A percentile compares a stretch with the other conserved stretches of the same genome.
Conservation (phyloP, 2,888 invertebrate genomes). For the Acronicta leporina region DNA sequence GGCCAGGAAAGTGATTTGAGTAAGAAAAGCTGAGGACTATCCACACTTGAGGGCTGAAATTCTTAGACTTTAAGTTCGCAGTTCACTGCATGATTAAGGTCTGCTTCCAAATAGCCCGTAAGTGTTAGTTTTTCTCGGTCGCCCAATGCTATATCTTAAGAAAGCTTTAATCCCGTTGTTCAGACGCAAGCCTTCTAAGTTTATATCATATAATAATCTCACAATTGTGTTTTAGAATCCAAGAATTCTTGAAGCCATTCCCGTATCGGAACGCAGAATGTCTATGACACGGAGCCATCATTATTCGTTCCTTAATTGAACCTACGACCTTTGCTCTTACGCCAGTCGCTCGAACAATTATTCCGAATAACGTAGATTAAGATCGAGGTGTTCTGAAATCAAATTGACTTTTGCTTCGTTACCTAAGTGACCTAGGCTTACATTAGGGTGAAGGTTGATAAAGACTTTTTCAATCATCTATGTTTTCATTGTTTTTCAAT, state of each 20-base stretch:
- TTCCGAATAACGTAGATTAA: conserved; percentile 23
- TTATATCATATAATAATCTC: neutral
- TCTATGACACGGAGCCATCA: conserved; percentile 16
- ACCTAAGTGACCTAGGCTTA: conserved; percentile 3
- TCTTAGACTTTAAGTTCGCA: conserved; percentile 19
- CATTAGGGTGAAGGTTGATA: conserved; percentile 8
- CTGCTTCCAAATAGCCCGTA: neutral
- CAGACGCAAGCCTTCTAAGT: neutral
- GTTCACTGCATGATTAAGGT: conserved; percentile 12
- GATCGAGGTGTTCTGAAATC: conserved; percentile 19
- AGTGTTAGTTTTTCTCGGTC: neutral
- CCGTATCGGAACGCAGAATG: neutral
- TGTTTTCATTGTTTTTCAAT: too few species aligned
- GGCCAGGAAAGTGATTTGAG: conserved; percentile 26
- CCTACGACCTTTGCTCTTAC: conserved; percentile 39
- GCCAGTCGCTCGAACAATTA: conserved; percentile 30
- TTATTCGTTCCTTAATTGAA: conserved; percentile 38
- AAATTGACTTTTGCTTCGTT: conserved; percentile 18
- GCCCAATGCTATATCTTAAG: too few species aligned
- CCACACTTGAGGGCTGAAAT: conserved; percentile 14
- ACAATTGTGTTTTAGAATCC: neutral
- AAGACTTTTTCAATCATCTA: too few species aligned
- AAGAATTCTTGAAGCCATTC: conserved; percentile 6
- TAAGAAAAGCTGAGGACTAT: conserved; percentile 24
- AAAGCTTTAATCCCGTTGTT: too few species aligned